Evolutionary conservation across 2,113 vertebrate species (phyloP).

Genomic region (Noturus placidus): DNA sequence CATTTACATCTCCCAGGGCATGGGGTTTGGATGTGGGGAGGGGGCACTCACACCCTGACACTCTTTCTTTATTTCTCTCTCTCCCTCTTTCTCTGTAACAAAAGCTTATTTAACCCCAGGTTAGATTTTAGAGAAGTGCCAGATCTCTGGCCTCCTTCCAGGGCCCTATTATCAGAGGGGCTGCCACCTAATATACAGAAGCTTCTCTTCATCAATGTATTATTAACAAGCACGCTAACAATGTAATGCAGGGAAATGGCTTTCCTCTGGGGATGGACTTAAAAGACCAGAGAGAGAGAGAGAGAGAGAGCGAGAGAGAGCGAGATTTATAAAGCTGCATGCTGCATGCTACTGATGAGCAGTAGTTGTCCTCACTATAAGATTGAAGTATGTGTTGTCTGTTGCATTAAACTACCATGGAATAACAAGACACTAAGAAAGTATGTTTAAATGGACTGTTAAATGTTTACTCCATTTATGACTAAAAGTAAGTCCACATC

Average conservation of each 20-base stretch:
- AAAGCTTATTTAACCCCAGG: constrained; percentile 80
- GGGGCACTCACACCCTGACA: constrained; percentile 17
- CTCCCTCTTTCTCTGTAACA: constrained; percentile 56
- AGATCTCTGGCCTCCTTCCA: constrained; percentile 84
- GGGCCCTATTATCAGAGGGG: constrained; percentile 84
- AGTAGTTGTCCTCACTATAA: constrained; percentile 62
- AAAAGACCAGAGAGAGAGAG: constrained; percentile 71
- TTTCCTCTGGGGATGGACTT: constrained; percentile 78
- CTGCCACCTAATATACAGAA: constrained; percentile 84
- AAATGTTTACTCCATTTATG: background rate
- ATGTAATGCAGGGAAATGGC: constrained; percentile 77
- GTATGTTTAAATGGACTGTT: background rate
- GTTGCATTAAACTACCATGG: constrained; percentile 63
- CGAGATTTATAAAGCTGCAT: constrained; percentile 62
- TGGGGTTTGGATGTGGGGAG: constrained; percentile 32
- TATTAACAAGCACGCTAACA: constrained; percentile 87
- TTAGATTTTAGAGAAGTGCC: constrained; percentile 80
- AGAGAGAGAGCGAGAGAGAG: constrained; percentile 55
- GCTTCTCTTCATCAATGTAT: constrained; percentile 90
- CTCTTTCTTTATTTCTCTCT: constrained; percentile 30
- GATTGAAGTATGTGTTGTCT: constrained; percentile 63
- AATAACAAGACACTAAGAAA: background rate
- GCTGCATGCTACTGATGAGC: constrained; percentile 53
- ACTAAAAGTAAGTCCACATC: background rate
- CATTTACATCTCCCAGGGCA: constrained; percentile 71